Evolutionary conservation across 2,888 invertebrate genomes (phyloP).

Genomic region (Lasioglossum pauxillum): DNA sequence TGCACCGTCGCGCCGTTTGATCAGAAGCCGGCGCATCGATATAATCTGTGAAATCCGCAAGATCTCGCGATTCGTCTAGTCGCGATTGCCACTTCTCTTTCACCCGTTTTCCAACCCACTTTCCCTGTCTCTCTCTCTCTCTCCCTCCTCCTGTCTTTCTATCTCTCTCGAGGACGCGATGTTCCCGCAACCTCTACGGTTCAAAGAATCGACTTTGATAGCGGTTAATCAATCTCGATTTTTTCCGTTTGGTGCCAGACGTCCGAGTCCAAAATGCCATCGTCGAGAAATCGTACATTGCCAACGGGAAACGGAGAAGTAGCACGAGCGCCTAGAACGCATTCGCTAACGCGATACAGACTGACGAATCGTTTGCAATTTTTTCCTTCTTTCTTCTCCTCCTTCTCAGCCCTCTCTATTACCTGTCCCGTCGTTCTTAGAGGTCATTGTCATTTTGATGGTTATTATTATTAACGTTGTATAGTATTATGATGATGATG

Average conservation of each 20-base stretch:
- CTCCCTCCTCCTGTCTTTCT: background rate
- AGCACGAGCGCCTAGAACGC: background rate
- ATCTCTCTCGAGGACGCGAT: background rate
- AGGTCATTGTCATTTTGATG: background rate
- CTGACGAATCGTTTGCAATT: slow-evolving; percentile 13
- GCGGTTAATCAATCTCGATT: slow-evolving; percentile 80
- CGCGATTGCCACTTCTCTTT: background rate
- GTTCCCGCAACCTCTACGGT: slow-evolving; percentile 38
- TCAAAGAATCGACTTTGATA: slow-evolving; percentile 76
- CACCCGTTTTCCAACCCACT: background rate
- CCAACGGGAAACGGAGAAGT: background rate
- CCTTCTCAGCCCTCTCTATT: background rate
- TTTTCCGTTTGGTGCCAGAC: slow-evolving; percentile 25
- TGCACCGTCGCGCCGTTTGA: background rate
- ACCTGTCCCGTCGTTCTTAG: background rate
- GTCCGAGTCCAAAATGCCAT: background rate
- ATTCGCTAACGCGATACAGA: background rate
- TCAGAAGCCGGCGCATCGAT: background rate
- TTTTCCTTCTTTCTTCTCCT: background rate
- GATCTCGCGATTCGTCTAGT: background rate
- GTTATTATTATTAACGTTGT: background rate
- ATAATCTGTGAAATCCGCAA: background rate
- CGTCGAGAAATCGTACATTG: background rate
- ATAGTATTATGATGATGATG: background rate
- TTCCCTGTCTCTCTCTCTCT: background rate